A percentile compares a stretch with the other conserved stretches of the same genome.
Evolutionary conservation across 2,888 invertebrate species (phyloP).

Genomic region (Microctonus brassicae): DNA sequence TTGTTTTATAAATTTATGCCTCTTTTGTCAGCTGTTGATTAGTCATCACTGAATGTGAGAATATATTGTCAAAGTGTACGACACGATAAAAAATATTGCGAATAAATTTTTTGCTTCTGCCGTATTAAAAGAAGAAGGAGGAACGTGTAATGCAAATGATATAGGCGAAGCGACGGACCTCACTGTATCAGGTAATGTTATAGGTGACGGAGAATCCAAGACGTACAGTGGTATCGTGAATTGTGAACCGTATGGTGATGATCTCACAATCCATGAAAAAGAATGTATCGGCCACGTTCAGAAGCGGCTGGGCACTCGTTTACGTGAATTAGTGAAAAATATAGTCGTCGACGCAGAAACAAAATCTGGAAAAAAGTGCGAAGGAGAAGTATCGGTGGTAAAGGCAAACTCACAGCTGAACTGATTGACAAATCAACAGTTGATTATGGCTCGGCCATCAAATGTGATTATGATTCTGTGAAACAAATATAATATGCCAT

Average conservation of each 20-base stretch:
- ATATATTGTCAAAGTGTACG: neutral
- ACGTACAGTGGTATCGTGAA: conserved; percentile 36
- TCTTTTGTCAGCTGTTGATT: too few species aligned
- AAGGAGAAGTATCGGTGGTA: conserved; percentile 23
- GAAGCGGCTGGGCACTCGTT: conserved; percentile 32
- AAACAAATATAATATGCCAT: conserved; percentile 40
- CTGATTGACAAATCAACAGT: conserved; percentile 33
- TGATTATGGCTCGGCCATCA: conserved; percentile 38
- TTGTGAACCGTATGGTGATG: conserved; percentile 33
- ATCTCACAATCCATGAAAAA: conserved; percentile 24
- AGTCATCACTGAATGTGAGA: too few species aligned
- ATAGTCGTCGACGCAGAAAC: conserved; percentile 25
- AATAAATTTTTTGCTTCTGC: conserved; percentile 20
- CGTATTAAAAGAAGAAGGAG: conserved; percentile 44
- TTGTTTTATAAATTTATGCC: too few species aligned
- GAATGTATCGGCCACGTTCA: too few species aligned
- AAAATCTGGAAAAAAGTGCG: conserved; percentile 12
- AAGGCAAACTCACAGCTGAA: conserved; percentile 33
- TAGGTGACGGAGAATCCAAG: conserved; percentile 35
- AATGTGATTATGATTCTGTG: conserved; percentile 37
- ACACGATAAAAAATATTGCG: conserved; percentile 38
- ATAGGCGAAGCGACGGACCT: conserved; percentile 47
- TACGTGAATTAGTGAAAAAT: conserved; percentile 33
- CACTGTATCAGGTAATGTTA: conserved; percentile 49
- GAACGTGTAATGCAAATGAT: conserved; percentile 43